Evolutionary conservation across 2,113 vertebrate species (phyloP).

Genomic region (Charadrius vociferus): DNA sequence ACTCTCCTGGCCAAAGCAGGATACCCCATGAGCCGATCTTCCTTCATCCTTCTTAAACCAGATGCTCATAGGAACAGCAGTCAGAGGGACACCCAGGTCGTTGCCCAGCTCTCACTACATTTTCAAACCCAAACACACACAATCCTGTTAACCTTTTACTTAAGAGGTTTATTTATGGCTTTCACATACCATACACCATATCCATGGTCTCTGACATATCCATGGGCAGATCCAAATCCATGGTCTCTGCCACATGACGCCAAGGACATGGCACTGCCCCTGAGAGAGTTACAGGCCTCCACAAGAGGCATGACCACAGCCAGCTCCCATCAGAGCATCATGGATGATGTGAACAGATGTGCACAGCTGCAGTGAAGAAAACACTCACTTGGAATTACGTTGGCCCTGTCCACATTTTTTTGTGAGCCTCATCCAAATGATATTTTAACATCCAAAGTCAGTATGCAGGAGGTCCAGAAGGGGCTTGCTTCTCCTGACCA

Average conservation of each 20-base stretch:
- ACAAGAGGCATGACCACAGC: rapidly evolving
- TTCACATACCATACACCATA: no score
- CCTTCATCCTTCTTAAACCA: not conserved
- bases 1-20: not conserved
- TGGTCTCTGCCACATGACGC: not conserved
- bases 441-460: not conserved
- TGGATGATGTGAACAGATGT: not conserved
- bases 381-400: rapidly evolving
- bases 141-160: not conserved
- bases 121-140: not conserved
- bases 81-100: not conserved
- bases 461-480: not conserved
- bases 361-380: not conserved
- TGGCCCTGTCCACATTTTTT: not conserved
- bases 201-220: not conserved
- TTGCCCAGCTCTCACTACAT: not conserved
- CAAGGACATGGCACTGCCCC: not conserved
- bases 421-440: not conserved
- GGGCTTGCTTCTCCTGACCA: not conserved
- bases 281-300: not conserved
- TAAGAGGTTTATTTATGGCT: not conserved
- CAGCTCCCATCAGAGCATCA: not conserved
- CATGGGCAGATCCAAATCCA: not conserved
- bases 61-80: not conserved
- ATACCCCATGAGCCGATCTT: not conserved